phyloP scores from a whole-genome alignment of 1,140 invertebrate genomes.

The Gryllus bimaculatus region DNA sequence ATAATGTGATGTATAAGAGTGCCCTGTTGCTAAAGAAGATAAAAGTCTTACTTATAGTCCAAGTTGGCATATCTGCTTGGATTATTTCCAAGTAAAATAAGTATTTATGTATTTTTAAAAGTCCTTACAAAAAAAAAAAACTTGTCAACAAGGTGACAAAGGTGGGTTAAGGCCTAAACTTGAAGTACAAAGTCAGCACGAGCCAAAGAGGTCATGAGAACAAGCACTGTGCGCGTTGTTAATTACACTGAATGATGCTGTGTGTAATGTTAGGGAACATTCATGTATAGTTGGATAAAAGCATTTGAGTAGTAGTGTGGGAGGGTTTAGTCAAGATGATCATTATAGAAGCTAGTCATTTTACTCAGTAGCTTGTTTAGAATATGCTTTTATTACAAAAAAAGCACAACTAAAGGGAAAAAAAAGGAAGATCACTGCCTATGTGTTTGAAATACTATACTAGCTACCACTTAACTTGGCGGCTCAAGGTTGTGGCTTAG shows the following conservation, averaged over 20 bases:
- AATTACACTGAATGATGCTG: neutral
- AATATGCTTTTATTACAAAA: neutral
- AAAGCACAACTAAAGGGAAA: neutral
- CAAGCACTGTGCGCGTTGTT: neutral
- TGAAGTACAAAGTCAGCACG: slow-evolving; percentile 3
- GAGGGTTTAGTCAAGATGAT: neutral
- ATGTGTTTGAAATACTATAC: neutral
- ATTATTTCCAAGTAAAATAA: neutral
- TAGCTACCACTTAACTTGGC: neutral
- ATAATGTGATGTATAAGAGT: no score
- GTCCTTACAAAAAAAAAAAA: neutral
- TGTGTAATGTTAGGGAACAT: neutral
- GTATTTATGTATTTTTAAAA: slow-evolving; percentile 2
- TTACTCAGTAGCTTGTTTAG: slow-evolving; percentile 1
- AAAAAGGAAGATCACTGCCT: slow-evolving; percentile 1
- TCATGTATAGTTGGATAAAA: slow-evolving; percentile 1
- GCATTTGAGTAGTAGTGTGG: neutral
- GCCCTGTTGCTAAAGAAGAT: neutral
- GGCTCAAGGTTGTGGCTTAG: neutral
- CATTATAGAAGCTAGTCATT: neutral
- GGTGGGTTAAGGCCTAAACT: slow-evolving; percentile 3
- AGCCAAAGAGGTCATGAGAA: neutral
- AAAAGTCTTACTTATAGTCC: neutral
- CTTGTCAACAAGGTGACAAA: neutral
- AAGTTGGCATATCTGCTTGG: neutral